Conservation (phyloP, 2,113 vertebrate species). For the Calidris pygmaea region DNA sequence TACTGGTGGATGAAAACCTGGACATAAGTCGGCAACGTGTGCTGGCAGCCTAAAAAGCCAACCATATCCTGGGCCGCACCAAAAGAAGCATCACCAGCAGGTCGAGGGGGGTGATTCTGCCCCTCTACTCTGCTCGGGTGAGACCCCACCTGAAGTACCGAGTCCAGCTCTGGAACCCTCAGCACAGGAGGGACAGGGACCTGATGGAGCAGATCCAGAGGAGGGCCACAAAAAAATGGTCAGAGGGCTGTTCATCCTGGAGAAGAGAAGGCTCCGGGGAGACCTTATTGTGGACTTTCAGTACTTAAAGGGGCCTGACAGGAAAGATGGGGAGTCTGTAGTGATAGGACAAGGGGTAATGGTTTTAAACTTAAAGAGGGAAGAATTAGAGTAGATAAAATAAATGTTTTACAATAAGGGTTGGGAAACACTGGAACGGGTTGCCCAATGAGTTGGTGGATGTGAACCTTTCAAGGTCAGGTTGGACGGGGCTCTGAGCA, state of each 20-base stretch:
- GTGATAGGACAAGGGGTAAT: not conserved
- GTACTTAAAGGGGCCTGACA: not conserved
- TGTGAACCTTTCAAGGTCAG: not conserved
- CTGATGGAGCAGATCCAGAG: not conserved
- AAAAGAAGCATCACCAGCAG: not conserved
- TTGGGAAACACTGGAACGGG: not conserved
- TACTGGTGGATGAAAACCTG: not conserved
- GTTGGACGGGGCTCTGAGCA: not conserved
- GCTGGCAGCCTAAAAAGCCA: not conserved
- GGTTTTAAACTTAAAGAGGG: not conserved
- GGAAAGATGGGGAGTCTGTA: not conserved
- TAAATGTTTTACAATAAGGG: not conserved
- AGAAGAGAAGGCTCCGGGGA: not conserved
- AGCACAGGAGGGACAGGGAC: not conserved
- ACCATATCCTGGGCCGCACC: not conserved
- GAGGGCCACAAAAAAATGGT: not conserved
- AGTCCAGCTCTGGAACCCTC: not conserved
- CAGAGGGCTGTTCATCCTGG: not conserved
- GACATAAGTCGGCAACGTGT: not conserved
- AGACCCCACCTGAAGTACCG: not conserved
- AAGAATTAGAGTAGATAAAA: not conserved
- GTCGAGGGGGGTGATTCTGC: not conserved
- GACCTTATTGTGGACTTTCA: not conserved
- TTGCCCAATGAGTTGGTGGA: not conserved
- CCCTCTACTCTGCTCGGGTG: not conserved